A percentile compares a stretch with the other conserved stretches of the same genome.
Conservation (phyloP, 2,888 invertebrate genomes). For the Palloptera scutellata region DNA sequence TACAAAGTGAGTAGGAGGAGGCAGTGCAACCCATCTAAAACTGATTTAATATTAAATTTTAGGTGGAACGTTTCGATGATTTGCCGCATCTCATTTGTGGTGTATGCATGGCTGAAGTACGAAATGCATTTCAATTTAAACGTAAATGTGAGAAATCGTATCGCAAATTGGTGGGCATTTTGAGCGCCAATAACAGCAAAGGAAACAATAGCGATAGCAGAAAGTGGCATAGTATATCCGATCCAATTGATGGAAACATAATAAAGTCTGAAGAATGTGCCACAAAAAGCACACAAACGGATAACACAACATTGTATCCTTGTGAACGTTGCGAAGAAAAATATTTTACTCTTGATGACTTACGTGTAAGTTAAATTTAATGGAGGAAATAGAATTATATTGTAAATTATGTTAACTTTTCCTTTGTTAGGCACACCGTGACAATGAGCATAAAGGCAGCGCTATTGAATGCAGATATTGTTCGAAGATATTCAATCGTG, state of each 20-base stretch:
- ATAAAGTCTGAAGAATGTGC: not conserved
- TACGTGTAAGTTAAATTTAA: constrained; percentile 35
- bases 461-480: constrained; percentile 59
- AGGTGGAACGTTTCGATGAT: constrained; percentile 60
- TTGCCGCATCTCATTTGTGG: constrained; percentile 55
- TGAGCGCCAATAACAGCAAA: constrained; percentile 20
- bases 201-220: too few species aligned
- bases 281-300: constrained; percentile 42
- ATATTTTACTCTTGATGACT: constrained; percentile 37
- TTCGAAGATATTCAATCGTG: constrained; percentile 60
- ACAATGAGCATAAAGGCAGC: constrained; percentile 33
- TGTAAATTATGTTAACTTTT: not conserved
- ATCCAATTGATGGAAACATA: not conserved
- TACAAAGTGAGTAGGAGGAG: constrained; percentile 39
- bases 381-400: not conserved
- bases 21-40: too few species aligned
- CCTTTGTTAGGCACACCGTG: constrained; percentile 34
- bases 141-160: constrained; percentile 52
- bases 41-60: too few species aligned
- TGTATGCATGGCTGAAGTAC: constrained; percentile 49
- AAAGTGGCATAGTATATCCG: not conserved
- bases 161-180: constrained; percentile 37
- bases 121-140: constrained; percentile 53
- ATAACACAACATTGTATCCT: constrained; percentile 39
- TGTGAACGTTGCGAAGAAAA: constrained; percentile 48